Conservation (phyloP, 2,113 vertebrate species). For the Chionomys nivalis region DNA sequence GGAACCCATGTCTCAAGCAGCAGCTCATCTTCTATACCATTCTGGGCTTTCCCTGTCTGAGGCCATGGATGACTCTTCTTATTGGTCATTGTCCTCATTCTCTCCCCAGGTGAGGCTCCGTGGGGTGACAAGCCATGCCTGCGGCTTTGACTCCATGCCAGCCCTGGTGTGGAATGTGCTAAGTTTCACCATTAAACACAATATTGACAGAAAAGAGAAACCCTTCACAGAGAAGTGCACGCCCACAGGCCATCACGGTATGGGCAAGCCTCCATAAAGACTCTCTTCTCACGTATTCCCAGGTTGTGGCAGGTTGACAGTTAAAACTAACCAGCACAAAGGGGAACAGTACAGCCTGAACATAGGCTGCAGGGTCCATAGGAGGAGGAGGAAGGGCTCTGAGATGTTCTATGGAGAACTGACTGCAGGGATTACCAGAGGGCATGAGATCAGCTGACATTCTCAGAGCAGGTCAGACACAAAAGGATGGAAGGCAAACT, state of each 20-base stretch:
- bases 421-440: neutral
- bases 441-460: neutral
- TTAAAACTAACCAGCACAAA: neutral
- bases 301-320: neutral
- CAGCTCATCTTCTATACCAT: neutral
- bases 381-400: neutral
- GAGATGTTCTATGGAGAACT: neutral
- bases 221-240: neutral
- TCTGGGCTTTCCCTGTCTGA: neutral
- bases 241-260: neutral
- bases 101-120: neutral
- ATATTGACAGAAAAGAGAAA: neutral
- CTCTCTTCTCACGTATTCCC: neutral
- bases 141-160: neutral
- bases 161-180: neutral
- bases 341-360: neutral
- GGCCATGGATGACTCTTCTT: neutral
- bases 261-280: neutral
- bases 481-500: neutral
- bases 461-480: neutral
- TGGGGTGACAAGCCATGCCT: neutral
- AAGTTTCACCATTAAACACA: neutral
- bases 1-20: neutral
- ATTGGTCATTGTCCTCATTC: neutral
- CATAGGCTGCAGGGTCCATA: neutral